These are phyloP conservation scores for Spinibarbus caldwelli DNA, from an alignment of 2,797 vertebrate species.

Conservation along the genomic window DNA sequence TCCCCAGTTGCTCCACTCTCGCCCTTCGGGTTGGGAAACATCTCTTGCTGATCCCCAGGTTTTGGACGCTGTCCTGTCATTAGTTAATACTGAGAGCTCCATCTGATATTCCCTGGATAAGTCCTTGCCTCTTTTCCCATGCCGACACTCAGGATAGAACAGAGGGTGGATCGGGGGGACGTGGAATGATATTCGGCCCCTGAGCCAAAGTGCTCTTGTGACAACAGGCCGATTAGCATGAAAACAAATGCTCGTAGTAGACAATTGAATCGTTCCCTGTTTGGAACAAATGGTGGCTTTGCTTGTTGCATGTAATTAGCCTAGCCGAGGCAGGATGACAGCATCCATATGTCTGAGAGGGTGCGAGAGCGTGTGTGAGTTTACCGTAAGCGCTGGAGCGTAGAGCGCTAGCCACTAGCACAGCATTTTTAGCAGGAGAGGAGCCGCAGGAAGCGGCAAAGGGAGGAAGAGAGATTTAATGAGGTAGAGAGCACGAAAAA, in stretches of 20 bases:
- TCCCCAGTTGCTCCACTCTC: not conserved
- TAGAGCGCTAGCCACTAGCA: conserved; percentile 50
- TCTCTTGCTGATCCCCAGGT: conserved; percentile 36
- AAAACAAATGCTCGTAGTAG: conserved; percentile 60
- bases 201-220: conserved; percentile 59
- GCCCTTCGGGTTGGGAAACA: conserved; percentile 1
- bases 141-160: conserved; percentile 38
- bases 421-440: conserved; percentile 57
- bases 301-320: conserved; percentile 66
- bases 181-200: conserved; percentile 55
- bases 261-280: conserved; percentile 64
- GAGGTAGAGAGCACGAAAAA: conserved; percentile 47
- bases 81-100: conserved; percentile 49
- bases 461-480: conserved; percentile 53
- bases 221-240: conserved; percentile 62
- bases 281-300: conserved; percentile 65
- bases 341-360: conserved; percentile 61
- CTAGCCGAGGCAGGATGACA: conserved; percentile 58
- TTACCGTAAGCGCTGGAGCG: conserved; percentile 56
- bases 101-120: conserved; percentile 39
- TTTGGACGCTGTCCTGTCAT: conserved; percentile 50
- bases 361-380: conserved; percentile 53
- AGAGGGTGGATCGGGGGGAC: conserved; percentile 28
- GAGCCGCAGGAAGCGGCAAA: conserved; percentile 8
- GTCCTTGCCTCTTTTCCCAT: conserved; percentile 29